Evolutionary conservation across 2,888 invertebrate genomes (phyloP).

Genomic region (Luffia ferchaultella): DNA sequence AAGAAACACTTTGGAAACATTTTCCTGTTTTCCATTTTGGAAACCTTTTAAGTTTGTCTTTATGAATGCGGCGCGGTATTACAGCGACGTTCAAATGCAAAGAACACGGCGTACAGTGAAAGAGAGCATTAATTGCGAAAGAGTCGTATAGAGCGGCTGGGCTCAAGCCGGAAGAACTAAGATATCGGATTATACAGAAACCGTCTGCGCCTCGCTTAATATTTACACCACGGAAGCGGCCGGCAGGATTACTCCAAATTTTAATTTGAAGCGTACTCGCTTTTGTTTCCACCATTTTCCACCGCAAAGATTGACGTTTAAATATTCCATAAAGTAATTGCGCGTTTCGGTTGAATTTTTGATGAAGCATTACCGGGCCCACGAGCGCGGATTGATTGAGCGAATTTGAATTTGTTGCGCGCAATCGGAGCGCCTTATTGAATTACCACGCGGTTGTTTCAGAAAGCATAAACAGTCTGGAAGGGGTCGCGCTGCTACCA

Average conservation of each 20-base stretch:
- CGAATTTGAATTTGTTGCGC: conserved; percentile 54
- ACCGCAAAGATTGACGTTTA: conserved; percentile 48
- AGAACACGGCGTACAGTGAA: too few relatives aligned
- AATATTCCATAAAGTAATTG: conserved; percentile 58
- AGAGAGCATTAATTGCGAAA: conserved; percentile 52
- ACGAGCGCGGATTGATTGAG: conserved; percentile 51
- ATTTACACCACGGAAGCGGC: conserved; percentile 52
- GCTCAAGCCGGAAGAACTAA: conserved; percentile 31
- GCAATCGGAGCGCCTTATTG: conserved; percentile 45
- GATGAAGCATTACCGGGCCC: conserved; percentile 52
- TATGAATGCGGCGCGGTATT: too few relatives aligned
- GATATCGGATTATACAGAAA: conserved; percentile 59
- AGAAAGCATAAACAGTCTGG: too few relatives aligned
- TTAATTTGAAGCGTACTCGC: conserved; percentile 47
- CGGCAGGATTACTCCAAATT: conserved; percentile 47
- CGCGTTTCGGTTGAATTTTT: conserved; percentile 53
- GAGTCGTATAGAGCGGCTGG: conserved; percentile 36
- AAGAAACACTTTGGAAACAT: too few relatives aligned
- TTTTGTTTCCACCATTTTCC: conserved; percentile 46
- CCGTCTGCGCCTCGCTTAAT: conserved; percentile 42
- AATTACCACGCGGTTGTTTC: conserved; percentile 33
- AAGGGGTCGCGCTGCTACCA: too few relatives aligned
- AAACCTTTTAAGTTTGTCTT: too few relatives aligned
- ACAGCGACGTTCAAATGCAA: too few relatives aligned
- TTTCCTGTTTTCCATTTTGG: too few relatives aligned